These are phyloP conservation scores for Hypolimnas misippus DNA, from an alignment of 2,888 invertebrate genomes.

Conservation along the genomic window DNA sequence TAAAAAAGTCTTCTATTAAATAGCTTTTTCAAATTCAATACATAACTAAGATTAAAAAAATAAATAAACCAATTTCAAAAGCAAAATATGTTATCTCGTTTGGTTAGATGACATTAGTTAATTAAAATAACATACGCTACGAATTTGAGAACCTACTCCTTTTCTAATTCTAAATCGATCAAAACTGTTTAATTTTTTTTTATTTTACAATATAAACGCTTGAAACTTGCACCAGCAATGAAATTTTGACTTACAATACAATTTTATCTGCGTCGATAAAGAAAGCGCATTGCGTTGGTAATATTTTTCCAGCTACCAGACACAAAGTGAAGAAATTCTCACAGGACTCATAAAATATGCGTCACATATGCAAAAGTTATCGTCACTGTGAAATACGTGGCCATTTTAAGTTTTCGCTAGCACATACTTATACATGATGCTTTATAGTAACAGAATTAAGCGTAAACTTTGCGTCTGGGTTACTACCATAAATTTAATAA, in stretches of 20 bases:
- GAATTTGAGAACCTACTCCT: too few species aligned
- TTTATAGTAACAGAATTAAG: neutral
- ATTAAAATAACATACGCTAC: too few species aligned
- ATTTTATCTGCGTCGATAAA: slow-evolving; percentile 32
- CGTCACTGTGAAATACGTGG: slow-evolving; percentile 16
- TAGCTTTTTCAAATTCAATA: too few species aligned
- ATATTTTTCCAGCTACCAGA: slow-evolving; percentile 31
- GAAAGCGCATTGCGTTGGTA: slow-evolving; percentile 30
- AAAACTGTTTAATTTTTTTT: neutral
- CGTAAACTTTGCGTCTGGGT: neutral
- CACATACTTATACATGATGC: neutral
- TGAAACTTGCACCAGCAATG: slow-evolving; percentile 13
- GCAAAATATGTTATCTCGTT: too few species aligned
- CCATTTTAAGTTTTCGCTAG: slow-evolving; percentile 12
- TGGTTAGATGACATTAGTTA: too few species aligned
- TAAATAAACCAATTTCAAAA: too few species aligned
- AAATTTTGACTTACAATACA: slow-evolving; percentile 27
- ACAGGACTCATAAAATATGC: slow-evolving; percentile 30
- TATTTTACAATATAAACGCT: neutral
- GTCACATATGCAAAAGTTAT: slow-evolving; percentile 29
- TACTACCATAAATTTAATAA: too few species aligned
- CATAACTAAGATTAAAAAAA: too few species aligned
- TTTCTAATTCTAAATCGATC: too few species aligned
- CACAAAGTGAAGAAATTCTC: slow-evolving; percentile 31
- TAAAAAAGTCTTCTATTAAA: too few species aligned